These are phyloP conservation scores for Idaea straminata DNA, from an alignment of 2,888 invertebrate genomes.

Conservation along the genomic window DNA sequence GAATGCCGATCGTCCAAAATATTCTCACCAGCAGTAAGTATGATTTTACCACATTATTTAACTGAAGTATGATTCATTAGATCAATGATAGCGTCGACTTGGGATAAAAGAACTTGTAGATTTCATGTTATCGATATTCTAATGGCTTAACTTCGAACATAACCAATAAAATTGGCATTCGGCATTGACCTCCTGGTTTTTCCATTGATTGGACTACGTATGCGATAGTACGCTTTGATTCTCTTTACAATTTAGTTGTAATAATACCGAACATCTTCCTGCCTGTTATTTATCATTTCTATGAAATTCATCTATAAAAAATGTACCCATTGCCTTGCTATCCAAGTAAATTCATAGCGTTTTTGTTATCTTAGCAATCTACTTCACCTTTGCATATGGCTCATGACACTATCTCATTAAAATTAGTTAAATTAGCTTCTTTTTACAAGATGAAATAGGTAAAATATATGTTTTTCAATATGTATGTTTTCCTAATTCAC, in stretches of 20 bases:
- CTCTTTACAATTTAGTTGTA: neutral
- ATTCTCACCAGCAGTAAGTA: constrained; percentile 71
- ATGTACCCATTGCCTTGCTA: too few relatives aligned
- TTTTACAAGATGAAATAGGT: too few relatives aligned
- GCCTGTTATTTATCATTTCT: too few relatives aligned
- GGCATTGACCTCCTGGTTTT: constrained; percentile 11
- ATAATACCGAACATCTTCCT: too few relatives aligned
- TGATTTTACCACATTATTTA: constrained; percentile 41
- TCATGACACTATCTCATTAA: too few relatives aligned
- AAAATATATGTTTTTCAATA: too few relatives aligned
- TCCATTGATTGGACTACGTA: constrained; percentile 3
- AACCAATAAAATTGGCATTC: constrained; percentile 14
- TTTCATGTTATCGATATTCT: neutral
- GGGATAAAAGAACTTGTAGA: neutral
- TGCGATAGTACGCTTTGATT: neutral
- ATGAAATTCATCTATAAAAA: too few relatives aligned
- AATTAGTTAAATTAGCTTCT: too few relatives aligned
- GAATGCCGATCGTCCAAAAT: constrained; percentile 74
- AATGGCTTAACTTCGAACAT: constrained; percentile 1
- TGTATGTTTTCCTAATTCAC: too few relatives aligned
- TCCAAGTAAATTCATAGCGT: too few relatives aligned
- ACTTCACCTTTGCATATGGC: too few relatives aligned
- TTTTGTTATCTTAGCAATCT: too few relatives aligned
- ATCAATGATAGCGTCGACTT: constrained; percentile 13
- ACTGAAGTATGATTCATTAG: constrained; percentile 46